Conservation (phyloP, 2,797 vertebrate species). For the Helarctos malayanus region DNA sequence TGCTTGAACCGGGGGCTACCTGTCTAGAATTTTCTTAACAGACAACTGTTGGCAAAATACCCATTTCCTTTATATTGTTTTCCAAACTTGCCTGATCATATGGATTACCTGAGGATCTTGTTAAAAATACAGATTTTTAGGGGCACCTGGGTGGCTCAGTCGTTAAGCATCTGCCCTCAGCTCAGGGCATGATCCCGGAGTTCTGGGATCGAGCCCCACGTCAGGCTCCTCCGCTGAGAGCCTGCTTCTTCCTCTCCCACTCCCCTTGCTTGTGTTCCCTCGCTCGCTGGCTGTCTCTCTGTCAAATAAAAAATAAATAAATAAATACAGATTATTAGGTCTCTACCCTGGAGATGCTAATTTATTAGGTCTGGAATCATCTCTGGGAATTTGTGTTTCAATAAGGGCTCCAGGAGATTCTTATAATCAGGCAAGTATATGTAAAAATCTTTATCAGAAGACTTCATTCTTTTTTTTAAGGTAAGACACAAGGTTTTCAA, state of each 20-base stretch:
- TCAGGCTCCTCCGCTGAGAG: no score
- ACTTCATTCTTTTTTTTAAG: background rate
- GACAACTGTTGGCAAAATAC: background rate
- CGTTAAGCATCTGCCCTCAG: no score
- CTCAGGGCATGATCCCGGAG: no score
- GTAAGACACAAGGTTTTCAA: background rate
- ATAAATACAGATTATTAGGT: constrained; percentile 34
- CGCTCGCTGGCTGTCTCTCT: no score
- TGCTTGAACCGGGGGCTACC: background rate
- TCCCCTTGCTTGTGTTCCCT: no score
- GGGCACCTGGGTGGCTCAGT: no score
- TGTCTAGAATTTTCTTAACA: constrained; percentile 9
- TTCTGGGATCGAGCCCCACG: no score
- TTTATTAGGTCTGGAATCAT: background rate
- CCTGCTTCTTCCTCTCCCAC: no score
- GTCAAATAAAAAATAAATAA: no score
- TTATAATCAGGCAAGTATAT: background rate
- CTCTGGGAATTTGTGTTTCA: background rate
- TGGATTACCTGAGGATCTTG: constrained; percentile 7
- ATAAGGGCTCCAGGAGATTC: background rate
- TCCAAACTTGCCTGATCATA: background rate
- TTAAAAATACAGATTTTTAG: constrained; percentile 41
- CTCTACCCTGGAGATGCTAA: background rate
- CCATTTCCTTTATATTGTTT: background rate
- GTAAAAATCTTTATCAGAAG: background rate